A percentile compares a stretch with the other conserved stretches of the same genome.
Conservation (phyloP, 2,797 vertebrate genomes). For the Characodon lateralis region DNA sequence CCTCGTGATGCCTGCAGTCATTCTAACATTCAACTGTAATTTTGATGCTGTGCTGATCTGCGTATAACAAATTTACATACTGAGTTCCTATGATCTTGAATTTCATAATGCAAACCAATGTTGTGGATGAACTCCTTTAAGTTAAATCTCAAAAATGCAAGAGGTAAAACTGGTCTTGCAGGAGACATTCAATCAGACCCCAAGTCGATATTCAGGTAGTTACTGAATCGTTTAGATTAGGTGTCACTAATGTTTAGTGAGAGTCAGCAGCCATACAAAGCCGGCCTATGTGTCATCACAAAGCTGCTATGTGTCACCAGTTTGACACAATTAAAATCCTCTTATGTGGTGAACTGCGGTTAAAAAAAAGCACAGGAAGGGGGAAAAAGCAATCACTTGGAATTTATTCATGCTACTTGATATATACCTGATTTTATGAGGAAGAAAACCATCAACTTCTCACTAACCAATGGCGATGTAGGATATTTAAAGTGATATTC, state of each 20-base stretch:
- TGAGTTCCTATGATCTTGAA: constrained; percentile 52
- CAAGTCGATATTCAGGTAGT: constrained; percentile 77
- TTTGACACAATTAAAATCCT: constrained; percentile 78
- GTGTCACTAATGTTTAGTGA: constrained; percentile 80
- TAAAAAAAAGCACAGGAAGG: constrained; percentile 11
- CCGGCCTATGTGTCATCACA: constrained; percentile 68
- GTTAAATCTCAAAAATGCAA: constrained; percentile 74
- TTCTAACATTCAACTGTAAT: constrained; percentile 46
- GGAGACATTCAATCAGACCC: constrained; percentile 78
- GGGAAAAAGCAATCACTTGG: constrained; percentile 6
- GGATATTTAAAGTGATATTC: constrained; percentile 60
- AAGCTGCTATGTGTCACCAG: constrained; percentile 72
- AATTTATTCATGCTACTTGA: constrained; percentile 52
- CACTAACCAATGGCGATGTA: constrained; percentile 52
- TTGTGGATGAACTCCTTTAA: constrained; percentile 78
- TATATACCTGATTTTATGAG: constrained; percentile 34
- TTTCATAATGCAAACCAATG: constrained; percentile 76
- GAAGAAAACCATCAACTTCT: constrained; percentile 36
- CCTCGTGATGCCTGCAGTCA: constrained; percentile 47
- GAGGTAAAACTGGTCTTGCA: constrained; percentile 75
- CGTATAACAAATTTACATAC: constrained; percentile 55
- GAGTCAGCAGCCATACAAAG: constrained; percentile 60
- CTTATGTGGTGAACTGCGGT: constrained; percentile 37
- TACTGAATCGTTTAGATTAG: constrained; percentile 84
- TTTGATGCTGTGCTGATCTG: constrained; percentile 22